phyloP scores from a whole-genome alignment of 2,888 invertebrate species.

The Protodeltote pygarga region DNA sequence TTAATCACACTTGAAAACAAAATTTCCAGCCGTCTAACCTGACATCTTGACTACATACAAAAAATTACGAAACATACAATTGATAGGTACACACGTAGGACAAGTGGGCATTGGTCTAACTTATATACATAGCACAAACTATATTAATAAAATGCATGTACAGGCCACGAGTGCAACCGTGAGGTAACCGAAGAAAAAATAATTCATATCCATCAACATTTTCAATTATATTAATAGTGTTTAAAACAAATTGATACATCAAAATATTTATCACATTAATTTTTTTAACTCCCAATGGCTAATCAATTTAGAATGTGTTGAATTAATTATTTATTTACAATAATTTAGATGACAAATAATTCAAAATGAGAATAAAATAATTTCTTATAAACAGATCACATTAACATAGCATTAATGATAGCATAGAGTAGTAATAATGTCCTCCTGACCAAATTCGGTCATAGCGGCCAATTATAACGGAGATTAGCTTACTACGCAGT shows the following conservation, averaged over 20 bases:
- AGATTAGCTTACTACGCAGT: no score
- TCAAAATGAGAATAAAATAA: constrained; percentile 1
- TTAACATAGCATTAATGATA: not conserved
- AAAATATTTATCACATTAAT: constrained; percentile 36
- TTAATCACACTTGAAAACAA: constrained; percentile 80
- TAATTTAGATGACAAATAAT: constrained; percentile 13
- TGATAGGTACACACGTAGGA: constrained; percentile 50
- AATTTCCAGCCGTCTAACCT: constrained; percentile 57
- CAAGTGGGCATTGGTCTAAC: constrained; percentile 39
- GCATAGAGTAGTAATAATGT: no score
- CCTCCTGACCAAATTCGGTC: no score
- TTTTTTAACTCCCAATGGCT: constrained; percentile 23
- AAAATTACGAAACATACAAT: constrained; percentile 62
- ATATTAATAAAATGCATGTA: constrained; percentile 50
- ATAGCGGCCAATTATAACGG: no score
- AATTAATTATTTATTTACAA: constrained; percentile 26
- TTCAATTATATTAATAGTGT: constrained; percentile 48
- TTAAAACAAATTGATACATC: constrained; percentile 26
- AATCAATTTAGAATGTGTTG: constrained; percentile 14
- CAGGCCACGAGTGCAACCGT: constrained; percentile 33
- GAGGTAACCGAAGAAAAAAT: constrained; percentile 31
- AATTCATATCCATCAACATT: constrained; percentile 32
- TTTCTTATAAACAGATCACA: not conserved
- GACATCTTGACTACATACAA: constrained; percentile 53
- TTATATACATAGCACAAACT: constrained; percentile 49